Base-by-base conservation (phyloP, 2,797 vertebrate genomes). In the Trachops cirrhosus region DNA sequence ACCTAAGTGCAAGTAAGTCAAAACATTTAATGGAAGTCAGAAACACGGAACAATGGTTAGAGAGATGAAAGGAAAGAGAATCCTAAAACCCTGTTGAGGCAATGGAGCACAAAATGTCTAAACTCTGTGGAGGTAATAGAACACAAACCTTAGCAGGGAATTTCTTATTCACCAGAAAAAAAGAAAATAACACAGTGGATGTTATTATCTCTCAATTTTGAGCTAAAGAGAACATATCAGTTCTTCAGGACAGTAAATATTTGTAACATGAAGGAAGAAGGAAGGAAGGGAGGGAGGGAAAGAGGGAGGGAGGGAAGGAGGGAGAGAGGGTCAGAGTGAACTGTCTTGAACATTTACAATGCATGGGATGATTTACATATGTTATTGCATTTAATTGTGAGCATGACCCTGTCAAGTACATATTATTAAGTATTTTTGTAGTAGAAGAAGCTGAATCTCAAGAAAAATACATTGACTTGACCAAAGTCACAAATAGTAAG, bases 61-160 rank as follows among this genome's bases (percentile, higher is more conserved):
- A 86, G 6, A 87, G 22, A 91, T 37, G 7, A 52, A 22, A 50
- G 14, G 32, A 78, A 83, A 39, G 78, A 57, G 4, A 67, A 59
- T 68, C 73, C 41, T 88, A 85, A 93, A 93, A 82, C 46, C 57
- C 52, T 88, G 22, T 46, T 71, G 32, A 95, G 41, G 12, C n/a
- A 87, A 77, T 29, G 77, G 26, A 70, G 62, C 54, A 79, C 4
- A 86, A 86, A 96, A 32, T 32, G 57, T 73, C 88, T 88, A 93
- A 93, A 86, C 46, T 67, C 46, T 91, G 29, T 52, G 71, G 46
- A 95, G 34, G 12, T 44, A 87, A 77, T 37, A 73, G n/a, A 70
- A 64, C 54, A 88, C 5, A 91, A 93, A 96, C 71, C 59, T 93
- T 89, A 32, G 52, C 86, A 41, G 70, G 67, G n/a, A 62, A 64